Conservation (phyloP, 2,797 vertebrate genomes). For the Chromobotia macracanthus region DNA sequence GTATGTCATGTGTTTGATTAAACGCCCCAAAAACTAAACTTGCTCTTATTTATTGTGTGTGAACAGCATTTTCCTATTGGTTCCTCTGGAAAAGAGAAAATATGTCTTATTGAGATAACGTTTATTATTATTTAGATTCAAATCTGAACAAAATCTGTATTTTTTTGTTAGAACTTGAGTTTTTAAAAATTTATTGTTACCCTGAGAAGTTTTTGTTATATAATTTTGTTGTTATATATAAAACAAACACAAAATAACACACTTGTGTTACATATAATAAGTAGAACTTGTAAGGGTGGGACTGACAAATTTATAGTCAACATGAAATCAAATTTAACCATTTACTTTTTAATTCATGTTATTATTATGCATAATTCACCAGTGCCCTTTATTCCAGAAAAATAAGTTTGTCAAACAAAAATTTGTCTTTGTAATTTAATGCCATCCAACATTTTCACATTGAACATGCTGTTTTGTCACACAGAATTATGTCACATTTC, state of each 20-base stretch:
- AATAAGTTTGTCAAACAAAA: no score
- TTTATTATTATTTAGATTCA: background rate
- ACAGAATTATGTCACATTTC: background rate
- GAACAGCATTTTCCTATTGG: conserved; percentile 65
- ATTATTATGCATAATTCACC: background rate
- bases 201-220: background rate
- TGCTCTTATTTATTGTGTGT: conserved; percentile 57
- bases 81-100: conserved; percentile 61
- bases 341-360: conserved; percentile 7
- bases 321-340: background rate
- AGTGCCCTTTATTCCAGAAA: background rate
- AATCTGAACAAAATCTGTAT: conserved; percentile 7
- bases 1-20: conserved; percentile 63
- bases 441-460: background rate
- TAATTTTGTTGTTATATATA: background rate
- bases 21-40: conserved; percentile 59
- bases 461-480: no score
- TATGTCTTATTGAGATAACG: no score
- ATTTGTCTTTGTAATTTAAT: background rate
- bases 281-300: background rate
- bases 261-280: background rate
- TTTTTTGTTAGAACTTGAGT: conserved; percentile 8
- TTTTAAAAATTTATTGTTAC: conserved; percentile 13
- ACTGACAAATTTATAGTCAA: conserved; percentile 6
- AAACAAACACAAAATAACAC: background rate